Base-by-base conservation (phyloP, 1,140 invertebrate genomes). In the Brachionus angularis region DNA sequence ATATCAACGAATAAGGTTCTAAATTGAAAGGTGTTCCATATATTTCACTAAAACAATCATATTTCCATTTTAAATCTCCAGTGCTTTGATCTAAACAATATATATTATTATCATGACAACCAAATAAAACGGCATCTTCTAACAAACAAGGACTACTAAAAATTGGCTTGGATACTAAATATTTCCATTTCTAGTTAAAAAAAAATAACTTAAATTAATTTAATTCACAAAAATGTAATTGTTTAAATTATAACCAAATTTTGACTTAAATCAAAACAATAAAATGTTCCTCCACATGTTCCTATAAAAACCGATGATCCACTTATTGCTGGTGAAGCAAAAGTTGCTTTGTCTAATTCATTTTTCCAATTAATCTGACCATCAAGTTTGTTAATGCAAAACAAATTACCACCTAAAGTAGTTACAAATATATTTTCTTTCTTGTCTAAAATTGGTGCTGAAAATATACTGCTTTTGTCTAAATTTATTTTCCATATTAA, bases 111-210 rank as follows among this genome's bases (percentile, higher is more conserved):
- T 83, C 81, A 25, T 88, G 87, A 77, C 79, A 78, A 5, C 81
- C 79, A 55, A 83, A 84, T 72, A 86, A 80, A 49, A 87, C 78
- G 36, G 81, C 80, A 52, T 81, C 75, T 36, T 80, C 25, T 82
- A 80, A n/a, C 82, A 76, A 16, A 27, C 76, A 76, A 1, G 87
- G 86, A 25, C 84, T 84, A 3, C 86, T 84, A 78, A 89, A 89
- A 64, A 89, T 78, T 4, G 88, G 86, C 74, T 85, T 84, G 31
- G 74, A 71, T 1, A 73, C 58, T 5, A 67, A 42, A 49, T 72
- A 73, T 12, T 44, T 74, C 79, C 79, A 80, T 14, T 31, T 27
- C 58, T 64, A n/a, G n/a, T n/a, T n/a, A n/a, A n/a, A n/a, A n/a
- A n/a, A n/a, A n/a, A n/a, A n/a, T n/a, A n/a, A n/a, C n/a, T n/a